Conservation (phyloP, 2,888 invertebrate genomes). For the Eupithecia exiguata region DNA sequence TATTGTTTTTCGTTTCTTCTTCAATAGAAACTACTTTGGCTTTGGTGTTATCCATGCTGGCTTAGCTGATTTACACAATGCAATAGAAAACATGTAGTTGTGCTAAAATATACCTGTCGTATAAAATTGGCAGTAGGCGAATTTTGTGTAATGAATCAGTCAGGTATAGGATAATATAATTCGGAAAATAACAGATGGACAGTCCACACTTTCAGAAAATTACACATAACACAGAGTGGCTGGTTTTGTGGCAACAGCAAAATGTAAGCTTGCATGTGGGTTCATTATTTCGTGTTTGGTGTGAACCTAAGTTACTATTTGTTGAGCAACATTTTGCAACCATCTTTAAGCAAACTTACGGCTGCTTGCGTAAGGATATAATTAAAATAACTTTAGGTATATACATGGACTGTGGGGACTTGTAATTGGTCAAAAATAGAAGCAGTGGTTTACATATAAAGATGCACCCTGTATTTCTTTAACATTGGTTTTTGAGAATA, state of each 20-base stretch:
- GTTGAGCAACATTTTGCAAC: not conserved
- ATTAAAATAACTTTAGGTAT: not conserved
- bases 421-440: not conserved
- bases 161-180: slow-evolving; percentile 12
- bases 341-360: not conserved
- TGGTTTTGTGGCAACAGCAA: not conserved
- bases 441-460: not conserved
- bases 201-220: not conserved
- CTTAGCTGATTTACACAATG: slow-evolving; percentile 1
- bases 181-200: not conserved
- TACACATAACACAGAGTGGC: not conserved
- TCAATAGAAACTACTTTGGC: not conserved
- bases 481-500: slow-evolving; percentile 14
- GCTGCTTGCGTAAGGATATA: not conserved
- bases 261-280: not conserved
- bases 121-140: slow-evolving; percentile 33
- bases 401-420: not conserved
- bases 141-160: slow-evolving; percentile 51
- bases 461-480: not conserved
- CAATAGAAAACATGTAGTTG: not conserved
- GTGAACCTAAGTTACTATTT: too few relatives aligned
- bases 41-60: not conserved
- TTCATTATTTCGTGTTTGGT: too few relatives aligned
- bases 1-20: not conserved
- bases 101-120: slow-evolving; percentile 8